Evolutionary conservation across 2,113 vertebrate genomes (phyloP), one percentile per base, ranked within the genome.

Genomic region (Dipodomys stephensi): DNA sequence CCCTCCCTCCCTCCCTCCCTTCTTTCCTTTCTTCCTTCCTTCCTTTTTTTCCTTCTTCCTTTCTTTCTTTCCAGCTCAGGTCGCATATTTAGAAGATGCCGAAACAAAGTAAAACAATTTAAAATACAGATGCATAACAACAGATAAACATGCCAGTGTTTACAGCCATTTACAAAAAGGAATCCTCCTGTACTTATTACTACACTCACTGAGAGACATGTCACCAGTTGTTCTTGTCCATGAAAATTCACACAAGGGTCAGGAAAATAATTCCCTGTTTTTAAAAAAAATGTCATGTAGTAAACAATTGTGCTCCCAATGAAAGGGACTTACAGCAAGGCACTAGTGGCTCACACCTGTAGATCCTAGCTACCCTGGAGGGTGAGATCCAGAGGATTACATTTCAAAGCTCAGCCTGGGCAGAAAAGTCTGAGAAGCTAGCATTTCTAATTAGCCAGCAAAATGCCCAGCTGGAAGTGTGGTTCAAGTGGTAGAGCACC

Each of bases 11-110:
- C 78, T 49, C 13, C 67, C 44, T 57, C 15, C 15, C 53, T 57
- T 3, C 15, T 2, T 57, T 3, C 15, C 15, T 57, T 4, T 4
- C 4, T 57, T 18, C 15, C 15, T 57, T 2, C 15, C 0, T 57
- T 2, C 15, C 15, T 57, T 39, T 39, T 57, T 16, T 57, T 57
- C 53, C 53, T 57, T 16, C 15, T 13, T 18, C 15, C 30, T 69
- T 90, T 53, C 78, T 39, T 20, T 72, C 53, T 39, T 39, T 39
- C 39, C 39, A 39, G 2, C 19, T 79, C 4, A 62, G 12, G 57
- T 46, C 22, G 35, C 57, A 72, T n/a, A 35, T 44, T 46, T 68
- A 44, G 22, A 69, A 90, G 60, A 44, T 39, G 64, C 0, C 22
- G 13, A 39, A 49, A 27, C 53, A 83, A 94, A 84, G 62, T n/a